A percentile compares a stretch with the other conserved stretches of the same genome.
phyloP scores from a whole-genome alignment of 2,113 vertebrate species.

The Bungarus multicinctus region DNA sequence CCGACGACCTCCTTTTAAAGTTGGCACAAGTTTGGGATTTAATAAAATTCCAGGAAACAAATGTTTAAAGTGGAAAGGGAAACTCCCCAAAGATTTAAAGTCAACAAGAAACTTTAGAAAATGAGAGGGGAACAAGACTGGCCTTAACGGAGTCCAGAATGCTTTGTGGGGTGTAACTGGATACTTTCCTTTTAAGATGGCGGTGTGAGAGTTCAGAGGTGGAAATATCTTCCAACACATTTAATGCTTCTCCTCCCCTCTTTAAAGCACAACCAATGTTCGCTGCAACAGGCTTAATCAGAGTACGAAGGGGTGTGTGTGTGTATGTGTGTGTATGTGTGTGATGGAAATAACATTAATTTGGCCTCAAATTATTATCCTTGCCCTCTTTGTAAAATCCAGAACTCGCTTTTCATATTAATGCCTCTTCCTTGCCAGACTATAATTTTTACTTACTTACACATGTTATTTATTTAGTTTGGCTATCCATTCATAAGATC shows the following conservation, averaged over 20 bases:
- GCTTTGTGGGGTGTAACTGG: slow-evolving; percentile 14
- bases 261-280: not conserved
- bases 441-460: not conserved
- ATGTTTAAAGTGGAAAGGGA: not conserved
- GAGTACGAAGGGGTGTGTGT: not conserved
- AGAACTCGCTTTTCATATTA: not conserved
- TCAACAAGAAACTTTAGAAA: not conserved
- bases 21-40: not conserved
- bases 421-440: not conserved
- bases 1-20: not conserved
- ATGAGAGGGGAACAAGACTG: not conserved
- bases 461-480: not conserved
- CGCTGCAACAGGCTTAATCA: not conserved
- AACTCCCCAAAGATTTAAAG: not conserved
- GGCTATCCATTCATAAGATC: not conserved
- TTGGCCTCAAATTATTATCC: not conserved
- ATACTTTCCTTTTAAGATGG: slow-evolving; percentile 45
- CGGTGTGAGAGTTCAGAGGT: slow-evolving; percentile 49
- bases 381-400: not conserved
- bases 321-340: not conserved
- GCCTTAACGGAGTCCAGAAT: not conserved
- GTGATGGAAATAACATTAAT: not conserved
- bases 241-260: not conserved
- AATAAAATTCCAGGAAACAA: slow-evolving; percentile 10
- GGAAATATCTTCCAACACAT: slow-evolving; percentile 54